Evolutionary conservation across 2,888 invertebrate species (phyloP), one percentile per base, ranked within the genome.

Genomic region (Cataglyphis altisquamis): DNA sequence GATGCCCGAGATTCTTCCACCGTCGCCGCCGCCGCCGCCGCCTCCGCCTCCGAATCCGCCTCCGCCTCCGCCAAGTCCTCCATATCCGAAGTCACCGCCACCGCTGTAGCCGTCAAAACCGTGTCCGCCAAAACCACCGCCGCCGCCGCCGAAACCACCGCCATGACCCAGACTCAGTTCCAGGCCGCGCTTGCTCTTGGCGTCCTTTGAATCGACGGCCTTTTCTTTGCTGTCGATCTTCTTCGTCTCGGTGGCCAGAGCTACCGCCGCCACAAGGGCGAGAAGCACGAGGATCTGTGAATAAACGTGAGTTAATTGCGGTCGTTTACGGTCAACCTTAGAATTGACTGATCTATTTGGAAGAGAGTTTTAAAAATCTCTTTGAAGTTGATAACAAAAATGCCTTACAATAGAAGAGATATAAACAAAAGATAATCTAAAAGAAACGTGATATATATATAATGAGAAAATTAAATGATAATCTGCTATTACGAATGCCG

Each of bases 161-260:
- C 84, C 90, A 45, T 87, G 84, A 15, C 92, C 92, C 9, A 92
- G 74, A 67, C 93, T 91, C 78, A 93, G 89, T 77, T 94, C 94
- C 83, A 94, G 89, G 29, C 94, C 94, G 32, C 94, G 91, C 84
- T 94, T 94, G 82, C 90, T 90, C 87, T 94, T 94, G 64, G 83
- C 83, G 41, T 93, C 92, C 77, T 89, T 90, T 55, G 86, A 41
- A 18, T 89, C 90, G 5, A 60, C 81, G 48, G 87, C 87, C 8
- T 52, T 52, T 1, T 82, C 77, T 74, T 70, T 90, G 45, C 48
- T 81, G 25, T 80, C 55, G 15, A 84, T 60, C 55, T 90, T 83
- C 80, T 90, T 88, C 6, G 87, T 81, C 62, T 90, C 89, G 12
- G 77, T 84, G 68, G 87, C 86, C 57, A 91, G 88, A 64, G 88